These are phyloP conservation scores for Alca torda DNA, from an alignment of 2,797 vertebrate species.

Conservation along the genomic window DNA sequence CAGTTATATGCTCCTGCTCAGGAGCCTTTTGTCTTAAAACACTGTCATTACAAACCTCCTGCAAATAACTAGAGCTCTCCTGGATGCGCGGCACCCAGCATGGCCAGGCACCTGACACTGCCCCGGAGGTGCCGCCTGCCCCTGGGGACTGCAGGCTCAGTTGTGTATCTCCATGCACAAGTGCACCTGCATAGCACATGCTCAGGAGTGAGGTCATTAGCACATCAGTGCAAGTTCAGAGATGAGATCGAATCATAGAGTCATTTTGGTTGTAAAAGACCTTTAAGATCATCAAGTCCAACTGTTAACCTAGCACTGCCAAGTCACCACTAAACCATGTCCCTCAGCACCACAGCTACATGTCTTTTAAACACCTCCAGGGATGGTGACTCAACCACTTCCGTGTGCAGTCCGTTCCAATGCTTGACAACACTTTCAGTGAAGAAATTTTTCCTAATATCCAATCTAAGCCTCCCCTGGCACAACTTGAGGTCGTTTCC, in stretches of 20 bases:
- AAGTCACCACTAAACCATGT: neutral
- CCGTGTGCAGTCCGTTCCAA: neutral
- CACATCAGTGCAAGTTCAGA: neutral
- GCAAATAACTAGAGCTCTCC: neutral
- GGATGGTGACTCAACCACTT: neutral
- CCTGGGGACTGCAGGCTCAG: neutral
- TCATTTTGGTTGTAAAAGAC: neutral
- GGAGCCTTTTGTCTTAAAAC: neutral
- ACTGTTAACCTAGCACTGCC: neutral
- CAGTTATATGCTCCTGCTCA: neutral
- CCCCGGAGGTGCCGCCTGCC: neutral
- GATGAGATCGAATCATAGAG: neutral
- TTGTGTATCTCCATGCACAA: neutral
- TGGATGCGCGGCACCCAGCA: neutral
- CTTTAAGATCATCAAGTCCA: neutral
- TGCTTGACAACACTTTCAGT: neutral
- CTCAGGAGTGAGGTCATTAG: neutral
- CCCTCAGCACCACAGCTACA: neutral
- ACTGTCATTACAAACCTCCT: neutral
- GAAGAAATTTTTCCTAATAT: neutral
- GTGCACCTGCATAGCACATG: fast-evolving
- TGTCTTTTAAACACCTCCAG: neutral
- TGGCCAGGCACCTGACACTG: neutral
- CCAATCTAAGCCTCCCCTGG: neutral
- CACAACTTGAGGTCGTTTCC: neutral